phyloP scores from a whole-genome alignment of 2,888 invertebrate genomes.

The Sminthurinus aureus region DNA sequence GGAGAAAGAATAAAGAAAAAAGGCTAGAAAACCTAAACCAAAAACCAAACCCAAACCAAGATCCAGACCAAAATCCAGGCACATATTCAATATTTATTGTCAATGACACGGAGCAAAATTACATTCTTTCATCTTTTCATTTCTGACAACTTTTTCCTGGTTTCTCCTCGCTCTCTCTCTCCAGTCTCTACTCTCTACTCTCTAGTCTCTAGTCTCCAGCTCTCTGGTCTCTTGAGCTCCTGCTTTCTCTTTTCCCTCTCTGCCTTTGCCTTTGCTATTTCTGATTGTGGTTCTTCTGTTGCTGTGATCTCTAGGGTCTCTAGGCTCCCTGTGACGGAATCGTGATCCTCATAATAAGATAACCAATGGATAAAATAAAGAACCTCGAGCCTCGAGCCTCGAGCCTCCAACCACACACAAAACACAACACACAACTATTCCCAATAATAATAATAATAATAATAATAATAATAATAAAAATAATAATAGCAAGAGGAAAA shows the following conservation, averaged over 20 bases:
- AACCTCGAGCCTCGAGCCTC: not conserved
- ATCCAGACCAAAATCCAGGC: not conserved
- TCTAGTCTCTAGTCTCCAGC: not conserved
- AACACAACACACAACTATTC: too few relatives aligned
- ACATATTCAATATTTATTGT: slow-evolving; percentile 48
- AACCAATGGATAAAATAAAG: slow-evolving; percentile 9
- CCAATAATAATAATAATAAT: too few relatives aligned
- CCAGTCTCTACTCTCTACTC: not conserved
- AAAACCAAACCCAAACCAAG: not conserved
- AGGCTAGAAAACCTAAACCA: not conserved
- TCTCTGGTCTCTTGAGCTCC: too few relatives aligned
- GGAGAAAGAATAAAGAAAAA: not conserved
- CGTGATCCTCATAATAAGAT: slow-evolving; percentile 25
- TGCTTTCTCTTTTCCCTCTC: not conserved
- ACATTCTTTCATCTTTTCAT: slow-evolving; percentile 45
- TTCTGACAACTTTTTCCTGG: slow-evolving; percentile 28
- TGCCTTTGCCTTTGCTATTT: not conserved
- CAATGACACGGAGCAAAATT: slow-evolving; percentile 49
- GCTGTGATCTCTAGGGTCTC: slow-evolving; percentile 13
- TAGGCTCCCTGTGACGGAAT: slow-evolving; percentile 15
- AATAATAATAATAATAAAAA: too few relatives aligned
- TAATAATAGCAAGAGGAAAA: too few relatives aligned
- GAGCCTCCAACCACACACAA: not conserved
- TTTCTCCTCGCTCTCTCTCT: slow-evolving; percentile 15
- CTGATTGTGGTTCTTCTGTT: not conserved